Evolutionary conservation across 2,113 vertebrate genomes (phyloP).

Genomic region (Andinoacara biseriatus): DNA sequence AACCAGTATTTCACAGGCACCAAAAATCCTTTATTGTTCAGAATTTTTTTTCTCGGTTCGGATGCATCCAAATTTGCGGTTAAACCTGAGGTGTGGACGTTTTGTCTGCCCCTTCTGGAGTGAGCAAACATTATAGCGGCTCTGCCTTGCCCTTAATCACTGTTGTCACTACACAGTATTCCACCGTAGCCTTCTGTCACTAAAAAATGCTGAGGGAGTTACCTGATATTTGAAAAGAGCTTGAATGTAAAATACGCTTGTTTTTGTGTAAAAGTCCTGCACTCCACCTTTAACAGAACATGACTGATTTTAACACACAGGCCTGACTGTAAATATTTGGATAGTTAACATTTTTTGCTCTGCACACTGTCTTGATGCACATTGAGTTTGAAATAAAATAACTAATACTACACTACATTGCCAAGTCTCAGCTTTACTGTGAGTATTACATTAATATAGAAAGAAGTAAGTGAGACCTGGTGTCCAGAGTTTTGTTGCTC

Average conservation of each 20-base stretch:
- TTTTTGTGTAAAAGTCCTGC: neutral
- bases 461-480: neutral
- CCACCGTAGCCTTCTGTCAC: neutral
- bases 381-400: conserved; percentile 5
- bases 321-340: neutral
- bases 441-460: neutral
- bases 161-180: neutral
- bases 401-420: neutral
- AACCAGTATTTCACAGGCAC: neutral
- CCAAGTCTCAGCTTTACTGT: conserved; percentile 2
- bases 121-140: neutral
- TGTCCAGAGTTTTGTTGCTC: neutral
- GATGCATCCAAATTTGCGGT: neutral
- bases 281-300: neutral
- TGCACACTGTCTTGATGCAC: neutral
- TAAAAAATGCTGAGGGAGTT: neutral
- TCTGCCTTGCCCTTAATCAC: neutral
- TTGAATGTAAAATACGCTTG: neutral
- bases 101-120: neutral
- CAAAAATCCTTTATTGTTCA: neutral
- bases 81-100: neutral
- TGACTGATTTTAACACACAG: neutral
- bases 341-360: neutral
- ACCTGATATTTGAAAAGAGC: neutral
- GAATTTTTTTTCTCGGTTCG: neutral